Conservation (phyloP, 2,113 vertebrate species). For the Megaleporinus macrocephalus region DNA sequence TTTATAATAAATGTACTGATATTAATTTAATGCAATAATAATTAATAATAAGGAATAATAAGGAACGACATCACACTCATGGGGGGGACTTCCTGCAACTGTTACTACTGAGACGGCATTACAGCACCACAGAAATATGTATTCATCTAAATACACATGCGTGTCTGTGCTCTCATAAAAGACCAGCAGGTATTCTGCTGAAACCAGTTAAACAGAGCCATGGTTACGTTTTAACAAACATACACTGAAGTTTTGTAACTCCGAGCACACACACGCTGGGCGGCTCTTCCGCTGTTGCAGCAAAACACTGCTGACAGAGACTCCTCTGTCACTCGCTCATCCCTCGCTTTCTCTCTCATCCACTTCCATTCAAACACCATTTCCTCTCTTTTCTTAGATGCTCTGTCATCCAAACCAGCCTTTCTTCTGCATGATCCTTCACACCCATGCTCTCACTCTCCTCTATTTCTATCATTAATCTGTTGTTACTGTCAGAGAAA, state of each 20-base stretch:
- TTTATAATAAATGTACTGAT: no score
- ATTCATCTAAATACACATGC: no score
- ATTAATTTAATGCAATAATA: no score
- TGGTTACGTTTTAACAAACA: not conserved
- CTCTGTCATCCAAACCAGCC: not conserved
- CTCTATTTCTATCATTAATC: no score
- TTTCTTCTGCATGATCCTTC: no score
- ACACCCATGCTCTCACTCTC: constrained; percentile 14
- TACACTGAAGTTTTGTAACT: constrained; percentile 2
- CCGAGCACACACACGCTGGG: constrained; percentile 48
- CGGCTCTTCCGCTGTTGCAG: constrained; percentile 59
- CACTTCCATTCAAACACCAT: constrained; percentile 58
- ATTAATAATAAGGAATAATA: no score
- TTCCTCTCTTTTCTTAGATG: constrained; percentile 13
- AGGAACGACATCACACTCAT: not conserved
- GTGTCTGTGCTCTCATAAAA: not conserved
- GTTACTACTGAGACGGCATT: not conserved
- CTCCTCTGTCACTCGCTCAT: constrained; percentile 60
- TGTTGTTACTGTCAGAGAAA: no score
- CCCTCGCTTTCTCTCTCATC: constrained; percentile 57
- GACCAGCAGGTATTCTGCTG: not conserved
- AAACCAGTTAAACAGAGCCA: not conserved
- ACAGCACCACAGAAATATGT: not conserved
- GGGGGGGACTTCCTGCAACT: not conserved
- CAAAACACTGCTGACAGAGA: constrained; percentile 35